Evolutionary conservation across 2,888 invertebrate genomes (phyloP).

Genomic region (Xylophagus ater): DNA sequence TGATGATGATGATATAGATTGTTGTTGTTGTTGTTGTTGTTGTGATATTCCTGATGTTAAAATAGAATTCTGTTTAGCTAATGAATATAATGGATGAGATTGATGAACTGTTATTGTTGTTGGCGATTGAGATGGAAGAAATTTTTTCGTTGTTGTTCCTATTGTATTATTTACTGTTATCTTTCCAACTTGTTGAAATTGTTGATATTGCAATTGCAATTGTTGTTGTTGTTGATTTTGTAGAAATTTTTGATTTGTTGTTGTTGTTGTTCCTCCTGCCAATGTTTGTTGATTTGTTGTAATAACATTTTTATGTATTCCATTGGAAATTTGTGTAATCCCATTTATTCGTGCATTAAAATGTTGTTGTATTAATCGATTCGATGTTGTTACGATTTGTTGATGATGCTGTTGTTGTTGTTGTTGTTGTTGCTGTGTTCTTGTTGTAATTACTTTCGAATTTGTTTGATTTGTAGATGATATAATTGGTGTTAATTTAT

Average conservation of each 20-base stretch:
- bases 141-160: conserved; percentile 9
- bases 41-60: conserved; percentile 6
- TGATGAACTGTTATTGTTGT: conserved; percentile 22
- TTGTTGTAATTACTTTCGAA: conserved; percentile 9
- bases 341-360: conserved; percentile 19
- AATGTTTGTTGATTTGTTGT: background rate
- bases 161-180: background rate
- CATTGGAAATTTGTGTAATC: conserved; percentile 20
- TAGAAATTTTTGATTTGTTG: conserved; percentile 24
- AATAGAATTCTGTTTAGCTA: conserved; percentile 11
- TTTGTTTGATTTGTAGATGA: conserved; percentile 3
- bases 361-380: conserved; percentile 13
- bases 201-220: conserved; percentile 21
- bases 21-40: conserved; percentile 5
- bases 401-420: conserved; percentile 6
- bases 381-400: too few species aligned
- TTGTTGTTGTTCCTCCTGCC: conserved; percentile 20
- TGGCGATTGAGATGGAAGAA: conserved; percentile 13
- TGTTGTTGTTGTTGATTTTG: conserved; percentile 23
- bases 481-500: conserved; percentile 16
- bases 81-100: conserved; percentile 14
- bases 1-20: conserved; percentile 17
- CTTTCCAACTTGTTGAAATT: background rate
- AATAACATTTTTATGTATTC: conserved; percentile 21
- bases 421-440: conserved; percentile 8